phyloP scores from a whole-genome alignment of 2,113 vertebrate genomes.

The Gallinago undulata region DNA sequence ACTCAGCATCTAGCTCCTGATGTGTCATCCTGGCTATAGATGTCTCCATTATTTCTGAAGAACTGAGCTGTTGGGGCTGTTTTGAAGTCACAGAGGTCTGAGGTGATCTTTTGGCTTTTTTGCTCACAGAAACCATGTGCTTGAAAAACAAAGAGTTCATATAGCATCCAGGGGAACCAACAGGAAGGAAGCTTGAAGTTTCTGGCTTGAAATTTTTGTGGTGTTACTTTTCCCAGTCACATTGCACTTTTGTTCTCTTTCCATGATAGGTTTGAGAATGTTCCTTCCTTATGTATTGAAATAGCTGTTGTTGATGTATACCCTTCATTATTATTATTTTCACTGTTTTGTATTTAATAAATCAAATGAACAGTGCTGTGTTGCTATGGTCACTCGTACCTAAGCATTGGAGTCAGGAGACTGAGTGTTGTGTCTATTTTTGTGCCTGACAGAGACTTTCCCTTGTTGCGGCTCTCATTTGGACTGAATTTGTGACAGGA shows the following conservation, averaged over 20 bases:
- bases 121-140: not conserved
- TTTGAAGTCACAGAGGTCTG: not conserved
- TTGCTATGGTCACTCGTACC: conserved; percentile 26
- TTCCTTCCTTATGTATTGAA: not conserved
- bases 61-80: not conserved
- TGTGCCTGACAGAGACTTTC: not conserved
- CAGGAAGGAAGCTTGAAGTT: too few species aligned
- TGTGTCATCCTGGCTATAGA: not conserved
- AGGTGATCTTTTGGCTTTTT: not conserved
- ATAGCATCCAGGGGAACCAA: not conserved
- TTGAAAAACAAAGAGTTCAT: not conserved
- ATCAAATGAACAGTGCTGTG: not conserved
- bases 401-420: not conserved
- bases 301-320: not conserved
- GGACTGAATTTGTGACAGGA: not conserved
- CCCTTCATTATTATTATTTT: not conserved
- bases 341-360: not conserved
- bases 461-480: not conserved
- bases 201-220: not conserved
- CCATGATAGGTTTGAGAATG: not conserved
- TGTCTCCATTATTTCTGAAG: not conserved
- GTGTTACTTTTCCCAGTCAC: not conserved
- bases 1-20: not conserved
- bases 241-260: not conserved
- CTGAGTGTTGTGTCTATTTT: not conserved